Percentiles rank a stretch among this genome's conserved stretches.
phyloP scores from a whole-genome alignment of 2,888 invertebrate genomes.

The Horisme vitalbata region DNA sequence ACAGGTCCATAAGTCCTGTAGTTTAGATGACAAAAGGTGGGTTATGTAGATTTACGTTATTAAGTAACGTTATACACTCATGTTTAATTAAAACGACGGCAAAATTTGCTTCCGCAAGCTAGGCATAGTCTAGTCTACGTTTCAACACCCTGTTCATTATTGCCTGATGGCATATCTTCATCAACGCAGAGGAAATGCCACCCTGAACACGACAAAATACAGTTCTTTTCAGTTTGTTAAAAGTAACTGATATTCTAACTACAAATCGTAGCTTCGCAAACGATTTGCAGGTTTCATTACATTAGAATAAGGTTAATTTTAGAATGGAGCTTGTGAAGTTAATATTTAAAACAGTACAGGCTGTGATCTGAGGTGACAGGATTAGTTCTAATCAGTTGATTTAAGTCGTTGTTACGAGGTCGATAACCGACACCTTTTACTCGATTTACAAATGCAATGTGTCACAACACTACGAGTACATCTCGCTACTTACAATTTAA shows the following conservation, averaged over 20 bases:
- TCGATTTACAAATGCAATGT: background rate
- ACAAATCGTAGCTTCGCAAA: slow-evolving; percentile 2
- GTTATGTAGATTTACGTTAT: background rate
- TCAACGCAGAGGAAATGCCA: background rate
- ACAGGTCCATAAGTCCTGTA: too few relatives aligned
- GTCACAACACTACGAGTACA: slow-evolving; percentile 6
- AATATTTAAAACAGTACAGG: slow-evolving; percentile 23
- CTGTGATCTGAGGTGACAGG: slow-evolving; percentile 31
- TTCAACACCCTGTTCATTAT: slow-evolving; percentile 20
- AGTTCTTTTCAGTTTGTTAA: background rate
- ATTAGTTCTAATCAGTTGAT: slow-evolving; percentile 61
- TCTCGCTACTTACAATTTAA: too few relatives aligned
- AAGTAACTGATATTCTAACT: background rate
- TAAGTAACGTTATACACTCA: background rate
- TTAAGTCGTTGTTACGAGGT: slow-evolving; percentile 43
- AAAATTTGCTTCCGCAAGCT: slow-evolving; percentile 7
- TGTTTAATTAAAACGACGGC: slow-evolving; percentile 9
- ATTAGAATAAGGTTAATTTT: slow-evolving; percentile 1
- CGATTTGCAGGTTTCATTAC: background rate
- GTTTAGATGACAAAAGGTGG: background rate
- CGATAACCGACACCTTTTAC: slow-evolving; percentile 30
- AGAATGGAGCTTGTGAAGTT: background rate
- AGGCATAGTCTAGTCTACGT: slow-evolving; percentile 12
- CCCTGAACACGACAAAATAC: background rate
- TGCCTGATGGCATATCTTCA: slow-evolving; percentile 12